Conservation (phyloP, 2,797 vertebrate species). For the Coregonus suidteri region DNA sequence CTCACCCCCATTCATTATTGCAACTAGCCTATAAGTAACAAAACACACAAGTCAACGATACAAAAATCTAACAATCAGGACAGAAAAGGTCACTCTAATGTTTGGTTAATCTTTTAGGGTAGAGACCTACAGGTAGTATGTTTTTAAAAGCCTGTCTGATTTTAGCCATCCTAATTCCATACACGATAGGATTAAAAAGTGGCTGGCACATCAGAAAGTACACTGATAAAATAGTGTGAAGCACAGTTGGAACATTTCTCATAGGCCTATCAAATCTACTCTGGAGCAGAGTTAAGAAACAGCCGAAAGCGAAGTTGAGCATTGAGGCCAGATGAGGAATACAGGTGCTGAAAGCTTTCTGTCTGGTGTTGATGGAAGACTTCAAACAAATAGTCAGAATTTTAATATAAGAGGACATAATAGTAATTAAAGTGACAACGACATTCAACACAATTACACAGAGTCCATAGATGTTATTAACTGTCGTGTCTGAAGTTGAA, state of each 20-base stretch:
- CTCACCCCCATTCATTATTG: background rate
- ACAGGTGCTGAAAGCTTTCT: slow-evolving; percentile 54
- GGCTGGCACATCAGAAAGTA: slow-evolving; percentile 45
- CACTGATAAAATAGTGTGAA: slow-evolving; percentile 40
- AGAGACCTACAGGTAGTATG: background rate
- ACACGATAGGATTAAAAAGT: slow-evolving; percentile 47
- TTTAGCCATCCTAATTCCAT: slow-evolving; percentile 45
- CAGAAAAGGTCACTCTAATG: background rate
- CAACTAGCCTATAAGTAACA: background rate
- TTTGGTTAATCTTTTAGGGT: background rate
- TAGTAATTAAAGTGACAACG: slow-evolving; percentile 11
- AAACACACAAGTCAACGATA: background rate
- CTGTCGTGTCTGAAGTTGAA: slow-evolving; percentile 28
- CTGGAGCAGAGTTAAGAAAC: slow-evolving; percentile 34
- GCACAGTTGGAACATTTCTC: slow-evolving; percentile 1
- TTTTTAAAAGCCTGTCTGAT: slow-evolving; percentile 39
- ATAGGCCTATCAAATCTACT: slow-evolving; percentile 21
- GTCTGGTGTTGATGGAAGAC: slow-evolving; percentile 24
- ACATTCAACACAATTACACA: background rate
- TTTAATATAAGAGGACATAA: slow-evolving; percentile 48
- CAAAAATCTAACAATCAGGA: background rate
- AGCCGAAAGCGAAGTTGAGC: slow-evolving; percentile 41
- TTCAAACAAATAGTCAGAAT: slow-evolving; percentile 48
- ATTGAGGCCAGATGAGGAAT: slow-evolving; percentile 52
- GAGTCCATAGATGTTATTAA: slow-evolving; percentile 54